Percentiles rank a stretch among this genome's conserved stretches.
Evolutionary conservation across 1,140 invertebrate species (phyloP).

Genomic region (Zaprionus ornatus): DNA sequence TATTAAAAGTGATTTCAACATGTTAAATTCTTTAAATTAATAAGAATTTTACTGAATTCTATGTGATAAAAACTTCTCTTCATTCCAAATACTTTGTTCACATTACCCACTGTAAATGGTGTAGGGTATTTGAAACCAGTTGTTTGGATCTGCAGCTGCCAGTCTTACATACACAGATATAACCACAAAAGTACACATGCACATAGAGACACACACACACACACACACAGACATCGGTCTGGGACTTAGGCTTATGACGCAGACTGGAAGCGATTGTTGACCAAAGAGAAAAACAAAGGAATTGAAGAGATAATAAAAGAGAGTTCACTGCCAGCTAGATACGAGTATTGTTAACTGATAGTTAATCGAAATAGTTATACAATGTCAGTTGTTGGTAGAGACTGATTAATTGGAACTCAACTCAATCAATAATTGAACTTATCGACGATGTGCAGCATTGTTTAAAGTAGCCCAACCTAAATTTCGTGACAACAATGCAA

Average conservation of each 20-base stretch:
- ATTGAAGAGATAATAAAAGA: slow-evolving; percentile 22
- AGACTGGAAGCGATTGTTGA: slow-evolving; percentile 43
- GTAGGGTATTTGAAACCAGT: slow-evolving; percentile 68
- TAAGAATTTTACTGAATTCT: background rate
- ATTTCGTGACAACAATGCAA: slow-evolving; percentile 74
- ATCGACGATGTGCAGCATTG: slow-evolving; percentile 34
- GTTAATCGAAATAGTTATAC: slow-evolving; percentile 39
- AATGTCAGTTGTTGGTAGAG: slow-evolving; percentile 30
- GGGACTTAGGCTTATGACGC: slow-evolving; percentile 26
- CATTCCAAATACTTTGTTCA: background rate
- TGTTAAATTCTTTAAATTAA: background rate
- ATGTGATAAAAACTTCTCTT: background rate
- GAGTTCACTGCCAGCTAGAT: background rate
- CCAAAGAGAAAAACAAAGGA: slow-evolving; percentile 42
- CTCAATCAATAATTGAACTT: slow-evolving; percentile 54
- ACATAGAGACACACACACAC: slow-evolving; percentile 8
- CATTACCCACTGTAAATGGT: slow-evolving; percentile 2
- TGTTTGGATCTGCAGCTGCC: slow-evolving; percentile 75
- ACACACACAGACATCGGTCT: slow-evolving; percentile 8
- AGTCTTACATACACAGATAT: slow-evolving; percentile 44
- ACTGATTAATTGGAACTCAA: slow-evolving; percentile 52
- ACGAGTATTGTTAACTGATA: background rate
- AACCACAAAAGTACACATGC: slow-evolving; percentile 12
- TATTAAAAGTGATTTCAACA: too few species aligned
- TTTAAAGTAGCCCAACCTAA: slow-evolving; percentile 61